Evolutionary conservation across 2,888 invertebrate species (phyloP), one percentile per base, ranked within the genome.

Genomic region (Hyppa rectilinea): DNA sequence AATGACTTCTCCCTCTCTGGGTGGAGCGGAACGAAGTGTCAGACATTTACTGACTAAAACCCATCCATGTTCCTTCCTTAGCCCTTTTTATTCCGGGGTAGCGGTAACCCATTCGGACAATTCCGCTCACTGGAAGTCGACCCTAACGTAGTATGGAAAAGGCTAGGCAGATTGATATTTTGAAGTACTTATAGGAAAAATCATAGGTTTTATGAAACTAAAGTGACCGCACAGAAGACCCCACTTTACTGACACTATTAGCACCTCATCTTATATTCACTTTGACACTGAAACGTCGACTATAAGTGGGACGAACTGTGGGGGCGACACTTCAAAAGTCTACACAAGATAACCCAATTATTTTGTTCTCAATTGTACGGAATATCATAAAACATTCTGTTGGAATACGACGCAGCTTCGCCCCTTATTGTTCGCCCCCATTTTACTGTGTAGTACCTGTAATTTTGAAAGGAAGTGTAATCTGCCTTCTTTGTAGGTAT

Each of bases 341-440:
- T 53, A 67, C 36, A 66, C 63, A 74, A 71, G 65, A 38, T 82
- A 84, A 84, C 71, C 66, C 71, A 82, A 84, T 82, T 84, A 84
- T 78, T 55, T 29, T 31, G 74, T 20, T 61, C 65, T 59, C 70
- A 71, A 84, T 55, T 75, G 79, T 71, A 75, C 52, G 9, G 55
- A 78, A 72, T 38, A 49, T 74, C 56, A 81, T 82, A 67, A 75
- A 78, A 56, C 50, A 75, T 68, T 78, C 49, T 40, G 12, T 67
- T 14, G 49, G 45, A 55, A 61, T 52, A 71, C 63, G 64, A n/a
- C 49, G 17, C 12, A 50, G 49, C 10, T 56, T 61, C 50, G 43
- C 14, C 2, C 14, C 47, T 6, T 50, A 68, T 71, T 75, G 45
- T 75, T 47, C 59, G 12, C 31, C 4, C 47, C 31, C 29, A 12